Conservation (phyloP, 1,140 invertebrate genomes). For the Hesperophylax magnus region DNA sequence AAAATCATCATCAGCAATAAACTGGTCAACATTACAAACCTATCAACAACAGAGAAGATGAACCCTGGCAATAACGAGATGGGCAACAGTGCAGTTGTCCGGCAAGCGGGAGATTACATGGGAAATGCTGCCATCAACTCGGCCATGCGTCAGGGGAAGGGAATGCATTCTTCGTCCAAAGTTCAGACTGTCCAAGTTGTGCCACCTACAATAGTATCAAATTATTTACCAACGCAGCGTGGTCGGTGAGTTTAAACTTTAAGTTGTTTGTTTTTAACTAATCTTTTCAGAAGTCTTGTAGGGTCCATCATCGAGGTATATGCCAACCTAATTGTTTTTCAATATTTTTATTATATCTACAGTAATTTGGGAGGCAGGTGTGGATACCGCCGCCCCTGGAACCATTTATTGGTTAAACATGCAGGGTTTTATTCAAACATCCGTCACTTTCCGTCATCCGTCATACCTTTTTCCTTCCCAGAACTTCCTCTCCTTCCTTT, state of each 20-base stretch:
- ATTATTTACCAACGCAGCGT: constrained; percentile 46
- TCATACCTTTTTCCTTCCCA: too few relatives aligned
- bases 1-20: constrained; percentile 57
- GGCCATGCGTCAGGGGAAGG: neutral
- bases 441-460: too few relatives aligned
- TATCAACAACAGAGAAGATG: constrained; percentile 38
- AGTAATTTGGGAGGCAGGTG: too few relatives aligned
- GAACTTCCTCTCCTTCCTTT: too few relatives aligned
- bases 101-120: constrained; percentile 36
- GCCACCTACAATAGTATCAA: constrained; percentile 48
- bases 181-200: constrained; percentile 55
- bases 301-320: too few relatives aligned
- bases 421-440: too few relatives aligned
- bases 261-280: too few relatives aligned
- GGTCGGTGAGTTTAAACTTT: constrained; percentile 15
- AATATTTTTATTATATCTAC: too few relatives aligned
- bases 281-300: too few relatives aligned
- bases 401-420: too few relatives aligned
- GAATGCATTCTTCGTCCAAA: constrained; percentile 43
- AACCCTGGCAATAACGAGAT: constrained; percentile 26
- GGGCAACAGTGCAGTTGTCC: neutral
- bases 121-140: constrained; percentile 29
- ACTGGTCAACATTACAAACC: constrained; percentile 54
- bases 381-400: too few relatives aligned
- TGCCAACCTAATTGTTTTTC: too few relatives aligned